These are phyloP conservation scores for Pelusios castaneus DNA, from an alignment of 2,113 vertebrate species.

Conservation along the genomic window DNA sequence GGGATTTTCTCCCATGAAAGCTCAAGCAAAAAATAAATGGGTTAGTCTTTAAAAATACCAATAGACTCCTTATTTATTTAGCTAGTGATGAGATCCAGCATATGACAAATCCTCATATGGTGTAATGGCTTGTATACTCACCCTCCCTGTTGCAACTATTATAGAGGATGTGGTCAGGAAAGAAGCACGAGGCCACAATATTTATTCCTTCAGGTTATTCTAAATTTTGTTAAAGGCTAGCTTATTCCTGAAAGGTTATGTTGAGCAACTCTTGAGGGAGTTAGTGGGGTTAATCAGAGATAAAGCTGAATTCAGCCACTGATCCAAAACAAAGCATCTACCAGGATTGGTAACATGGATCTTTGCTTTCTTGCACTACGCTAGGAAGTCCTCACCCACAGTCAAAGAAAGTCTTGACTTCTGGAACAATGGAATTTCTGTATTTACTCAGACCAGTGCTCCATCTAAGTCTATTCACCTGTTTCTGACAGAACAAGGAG, in stretches of 20 bases:
- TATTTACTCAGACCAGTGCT: not conserved
- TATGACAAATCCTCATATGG: not conserved
- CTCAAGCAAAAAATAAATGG: no score
- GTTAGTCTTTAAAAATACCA: no score
- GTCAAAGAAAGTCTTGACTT: not conserved
- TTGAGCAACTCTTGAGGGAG: no score
- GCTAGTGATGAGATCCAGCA: not conserved
- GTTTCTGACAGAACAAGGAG: rapidly evolving
- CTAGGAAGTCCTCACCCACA: rapidly evolving
- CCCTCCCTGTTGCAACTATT: not conserved
- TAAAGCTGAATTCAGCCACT: no score
- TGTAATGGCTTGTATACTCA: not conserved
- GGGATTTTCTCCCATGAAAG: no score
- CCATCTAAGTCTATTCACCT: rapidly evolving
- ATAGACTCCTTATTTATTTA: no score
- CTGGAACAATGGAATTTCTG: not conserved
- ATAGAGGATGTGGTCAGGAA: not conserved
- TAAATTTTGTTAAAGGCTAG: rapidly evolving
- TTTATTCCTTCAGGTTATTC: rapidly evolving
- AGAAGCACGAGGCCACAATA: no score
- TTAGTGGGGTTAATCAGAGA: no score
- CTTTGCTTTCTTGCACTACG: rapidly evolving
- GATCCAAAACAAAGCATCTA: no score
- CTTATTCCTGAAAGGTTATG: not conserved
- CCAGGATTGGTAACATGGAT: not conserved